Percentiles rank a stretch among this genome's conserved stretches.
Evolutionary conservation across 1,140 invertebrate genomes (phyloP).

Genomic region (Anagrus nilaparvatae): DNA sequence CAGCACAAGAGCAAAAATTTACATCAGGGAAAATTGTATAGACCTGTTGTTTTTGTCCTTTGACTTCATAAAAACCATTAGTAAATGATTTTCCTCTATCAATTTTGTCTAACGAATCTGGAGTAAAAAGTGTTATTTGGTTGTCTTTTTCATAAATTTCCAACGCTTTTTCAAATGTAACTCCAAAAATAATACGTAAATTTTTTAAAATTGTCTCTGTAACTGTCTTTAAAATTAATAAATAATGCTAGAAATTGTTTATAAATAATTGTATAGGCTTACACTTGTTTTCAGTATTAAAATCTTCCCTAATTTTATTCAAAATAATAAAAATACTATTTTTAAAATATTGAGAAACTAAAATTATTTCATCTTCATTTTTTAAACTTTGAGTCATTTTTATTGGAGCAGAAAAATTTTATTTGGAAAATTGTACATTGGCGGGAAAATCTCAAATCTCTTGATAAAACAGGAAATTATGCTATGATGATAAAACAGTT

Average conservation of each 20-base stretch:
- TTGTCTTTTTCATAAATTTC: constrained; percentile 48
- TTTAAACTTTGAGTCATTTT: too few species aligned
- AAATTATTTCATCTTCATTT: not conserved
- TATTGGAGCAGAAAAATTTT: too few species aligned
- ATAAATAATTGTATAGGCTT: constrained; percentile 5
- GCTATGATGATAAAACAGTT: too few species aligned
- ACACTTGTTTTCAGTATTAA: constrained; percentile 26
- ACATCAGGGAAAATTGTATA: constrained; percentile 50
- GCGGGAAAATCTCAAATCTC: too few species aligned
- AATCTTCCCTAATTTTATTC: constrained; percentile 22
- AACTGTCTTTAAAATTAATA: constrained; percentile 24
- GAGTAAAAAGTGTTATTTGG: constrained; percentile 33
- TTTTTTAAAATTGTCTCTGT: constrained; percentile 44
- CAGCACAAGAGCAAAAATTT: constrained; percentile 52
- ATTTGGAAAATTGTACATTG: too few species aligned
- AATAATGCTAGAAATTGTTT: constrained; percentile 3
- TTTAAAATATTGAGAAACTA: constrained; percentile 9
- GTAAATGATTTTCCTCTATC: constrained; percentile 20
- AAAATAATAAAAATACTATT: constrained; percentile 13
- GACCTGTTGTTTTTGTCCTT: constrained; percentile 43
- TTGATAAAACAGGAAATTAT: too few species aligned
- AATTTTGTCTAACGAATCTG: constrained; percentile 33
- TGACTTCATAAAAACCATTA: constrained; percentile 44
- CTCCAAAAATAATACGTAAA: constrained; percentile 47
- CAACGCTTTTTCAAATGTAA: constrained; percentile 44